Percentiles rank a stretch among this genome's conserved stretches.
Conservation (phyloP, 2,113 vertebrate genomes). For the Phodopus roborovskii region DNA sequence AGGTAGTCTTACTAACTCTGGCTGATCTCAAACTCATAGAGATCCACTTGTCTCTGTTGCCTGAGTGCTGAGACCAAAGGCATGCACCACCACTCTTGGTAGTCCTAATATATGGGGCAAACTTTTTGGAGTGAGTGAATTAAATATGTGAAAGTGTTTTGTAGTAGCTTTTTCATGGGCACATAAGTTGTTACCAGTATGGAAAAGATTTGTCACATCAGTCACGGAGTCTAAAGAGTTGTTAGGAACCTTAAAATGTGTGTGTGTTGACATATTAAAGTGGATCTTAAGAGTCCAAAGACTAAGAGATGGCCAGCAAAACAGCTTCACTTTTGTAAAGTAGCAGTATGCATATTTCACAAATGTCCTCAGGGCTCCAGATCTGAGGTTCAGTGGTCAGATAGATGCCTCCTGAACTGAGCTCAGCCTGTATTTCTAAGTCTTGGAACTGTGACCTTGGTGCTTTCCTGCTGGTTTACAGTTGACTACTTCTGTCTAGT, state of each 20-base stretch:
- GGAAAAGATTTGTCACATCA: neutral
- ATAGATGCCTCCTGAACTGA: neutral
- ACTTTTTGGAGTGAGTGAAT: constrained; percentile 26
- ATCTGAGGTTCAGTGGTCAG: constrained; percentile 35
- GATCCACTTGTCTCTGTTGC: neutral
- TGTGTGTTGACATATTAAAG: neutral
- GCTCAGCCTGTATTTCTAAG: neutral
- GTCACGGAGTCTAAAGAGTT: constrained; percentile 27
- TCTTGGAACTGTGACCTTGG: neutral
- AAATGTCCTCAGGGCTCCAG: neutral
- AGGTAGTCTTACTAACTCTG: no score
- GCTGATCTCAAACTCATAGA: neutral
- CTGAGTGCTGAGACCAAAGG: neutral
- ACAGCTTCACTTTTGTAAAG: neutral
- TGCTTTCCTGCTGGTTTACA: neutral
- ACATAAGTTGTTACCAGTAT: constrained; percentile 1
- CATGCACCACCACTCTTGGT: no score
- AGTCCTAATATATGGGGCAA: neutral
- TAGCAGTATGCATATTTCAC: neutral
- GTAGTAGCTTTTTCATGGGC: neutral
- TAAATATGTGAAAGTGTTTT: constrained; percentile 3
- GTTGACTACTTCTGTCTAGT: neutral
- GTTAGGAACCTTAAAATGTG: constrained; percentile 4
- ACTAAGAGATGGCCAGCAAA: neutral
- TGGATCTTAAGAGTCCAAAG: constrained; percentile 1